These are phyloP conservation scores for Podarcis cretensis DNA, from an alignment of 2,113 vertebrate species.

Conservation along the genomic window DNA sequence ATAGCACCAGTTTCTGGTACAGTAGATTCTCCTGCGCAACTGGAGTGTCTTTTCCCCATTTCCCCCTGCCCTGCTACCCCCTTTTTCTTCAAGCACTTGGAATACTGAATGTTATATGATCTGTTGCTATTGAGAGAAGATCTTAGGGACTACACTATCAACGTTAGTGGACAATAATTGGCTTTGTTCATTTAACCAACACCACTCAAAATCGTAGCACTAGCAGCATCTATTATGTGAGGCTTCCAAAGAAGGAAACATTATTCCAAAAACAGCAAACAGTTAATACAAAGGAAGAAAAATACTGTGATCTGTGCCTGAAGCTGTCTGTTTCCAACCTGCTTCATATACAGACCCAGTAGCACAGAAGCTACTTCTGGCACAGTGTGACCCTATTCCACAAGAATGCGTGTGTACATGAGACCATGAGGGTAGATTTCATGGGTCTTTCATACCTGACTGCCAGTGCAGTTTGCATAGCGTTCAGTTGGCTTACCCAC, in stretches of 20 bases:
- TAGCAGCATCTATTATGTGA: background rate
- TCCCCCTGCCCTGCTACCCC: background rate
- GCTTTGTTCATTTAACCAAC: background rate
- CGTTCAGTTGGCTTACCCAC: background rate
- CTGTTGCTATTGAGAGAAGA: background rate
- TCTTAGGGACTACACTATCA: constrained; percentile 2
- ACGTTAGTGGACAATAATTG: background rate
- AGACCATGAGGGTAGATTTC: background rate
- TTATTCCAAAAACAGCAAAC: background rate
- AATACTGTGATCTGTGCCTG: background rate
- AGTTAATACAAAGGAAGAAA: background rate
- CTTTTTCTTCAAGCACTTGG: background rate
- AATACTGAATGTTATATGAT: background rate
- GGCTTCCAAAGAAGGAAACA: background rate
- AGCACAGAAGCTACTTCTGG: background rate
- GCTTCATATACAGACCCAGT: background rate
- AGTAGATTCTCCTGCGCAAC: constrained; percentile 6
- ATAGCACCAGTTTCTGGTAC: constrained; percentile 32
- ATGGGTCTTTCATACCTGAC: background rate
- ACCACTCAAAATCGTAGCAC: background rate
- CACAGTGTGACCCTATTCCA: background rate
- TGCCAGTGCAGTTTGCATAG: background rate
- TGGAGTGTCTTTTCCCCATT: constrained; percentile 35
- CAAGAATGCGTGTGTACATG: background rate
- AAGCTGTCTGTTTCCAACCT: background rate